These are phyloP conservation scores for Phalacrocorax brasilianus DNA, from an alignment of 2,113 vertebrate genomes.

Conservation along the genomic window DNA sequence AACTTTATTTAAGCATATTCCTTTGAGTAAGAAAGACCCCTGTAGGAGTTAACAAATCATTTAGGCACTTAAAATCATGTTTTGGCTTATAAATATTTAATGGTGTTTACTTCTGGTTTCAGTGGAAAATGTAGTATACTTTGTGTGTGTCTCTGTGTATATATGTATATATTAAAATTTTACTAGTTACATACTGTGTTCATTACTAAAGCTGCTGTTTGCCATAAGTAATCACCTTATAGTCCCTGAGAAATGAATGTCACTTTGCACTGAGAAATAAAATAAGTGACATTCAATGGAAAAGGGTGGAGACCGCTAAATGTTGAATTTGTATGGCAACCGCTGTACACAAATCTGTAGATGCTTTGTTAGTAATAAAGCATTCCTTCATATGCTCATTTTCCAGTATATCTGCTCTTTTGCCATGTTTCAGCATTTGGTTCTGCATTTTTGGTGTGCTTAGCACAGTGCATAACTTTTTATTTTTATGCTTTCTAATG, in stretches of 20 bases:
- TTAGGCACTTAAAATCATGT: background rate
- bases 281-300: slow-evolving; percentile 27
- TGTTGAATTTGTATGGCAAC: background rate
- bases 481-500: slow-evolving; percentile 33
- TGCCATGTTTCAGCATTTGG: slow-evolving; percentile 37
- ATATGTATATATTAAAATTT: background rate
- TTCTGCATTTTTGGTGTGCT: slow-evolving; percentile 34
- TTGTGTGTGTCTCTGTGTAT: background rate
- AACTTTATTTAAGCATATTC: background rate
- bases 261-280: background rate
- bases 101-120: slow-evolving; percentile 39
- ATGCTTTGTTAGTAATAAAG: background rate
- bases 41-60: background rate
- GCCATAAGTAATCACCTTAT: slow-evolving; percentile 40
- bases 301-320: background rate
- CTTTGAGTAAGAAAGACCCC: background rate
- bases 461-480: slow-evolving; percentile 18
- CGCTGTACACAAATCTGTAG: background rate
- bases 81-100: slow-evolving; percentile 2
- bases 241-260: slow-evolving; percentile 12
- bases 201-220: slow-evolving; percentile 18
- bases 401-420: slow-evolving; percentile 28
- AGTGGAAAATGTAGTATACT: background rate
- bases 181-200: background rate
- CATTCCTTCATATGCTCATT: slow-evolving; percentile 26